Evolutionary conservation across 2,113 vertebrate species (phyloP).

Genomic region (Globicephala melas): DNA sequence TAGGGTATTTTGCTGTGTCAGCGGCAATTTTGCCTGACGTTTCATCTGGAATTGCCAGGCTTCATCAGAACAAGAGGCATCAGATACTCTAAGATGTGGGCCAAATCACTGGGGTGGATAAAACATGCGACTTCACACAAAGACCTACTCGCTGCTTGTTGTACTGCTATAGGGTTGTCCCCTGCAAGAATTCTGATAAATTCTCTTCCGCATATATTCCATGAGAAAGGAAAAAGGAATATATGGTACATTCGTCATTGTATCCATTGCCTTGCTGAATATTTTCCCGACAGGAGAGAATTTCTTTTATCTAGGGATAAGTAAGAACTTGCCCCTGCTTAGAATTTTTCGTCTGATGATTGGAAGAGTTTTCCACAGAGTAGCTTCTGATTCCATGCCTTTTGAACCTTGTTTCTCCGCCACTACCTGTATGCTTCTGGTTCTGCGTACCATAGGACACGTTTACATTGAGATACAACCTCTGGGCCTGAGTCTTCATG

Average conservation of each 20-base stretch:
- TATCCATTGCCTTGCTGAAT: not conserved
- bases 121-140: not conserved
- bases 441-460: not conserved
- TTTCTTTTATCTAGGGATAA: not conserved
- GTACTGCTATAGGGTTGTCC: not conserved
- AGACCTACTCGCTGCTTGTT: not conserved
- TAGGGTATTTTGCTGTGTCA: constrained; percentile 9
- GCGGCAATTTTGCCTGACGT: not conserved
- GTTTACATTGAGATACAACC: not conserved
- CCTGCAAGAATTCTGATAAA: not conserved
- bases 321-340: not conserved
- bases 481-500: not conserved
- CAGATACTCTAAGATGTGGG: not conserved
- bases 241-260: not conserved
- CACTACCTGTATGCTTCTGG: not conserved
- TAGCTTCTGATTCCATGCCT: not conserved
- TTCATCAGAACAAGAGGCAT: not conserved
- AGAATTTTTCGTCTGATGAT: not conserved
- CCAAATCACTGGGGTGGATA: not conserved
- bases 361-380: not conserved
- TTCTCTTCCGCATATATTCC: not conserved
- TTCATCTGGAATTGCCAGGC: not conserved
- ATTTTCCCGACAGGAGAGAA: not conserved
- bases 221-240: not conserved
- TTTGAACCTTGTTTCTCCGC: not conserved